A percentile compares a stretch with the other conserved stretches of the same genome.
Evolutionary conservation across 2,113 vertebrate species (phyloP).

Genomic region (Urocynchramus pylzowi): DNA sequence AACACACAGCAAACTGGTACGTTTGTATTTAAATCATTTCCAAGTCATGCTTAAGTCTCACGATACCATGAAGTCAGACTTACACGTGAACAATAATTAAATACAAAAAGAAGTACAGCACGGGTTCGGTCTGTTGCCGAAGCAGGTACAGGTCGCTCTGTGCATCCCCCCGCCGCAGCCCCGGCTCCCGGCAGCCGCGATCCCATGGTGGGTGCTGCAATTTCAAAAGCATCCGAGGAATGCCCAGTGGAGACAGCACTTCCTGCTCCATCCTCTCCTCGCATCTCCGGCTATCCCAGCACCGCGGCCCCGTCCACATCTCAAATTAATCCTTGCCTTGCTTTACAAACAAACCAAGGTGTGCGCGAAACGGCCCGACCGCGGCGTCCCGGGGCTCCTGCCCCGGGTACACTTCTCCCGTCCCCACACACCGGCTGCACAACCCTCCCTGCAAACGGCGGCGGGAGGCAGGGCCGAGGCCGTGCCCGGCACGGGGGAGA

Average conservation of each 20-base stretch:
- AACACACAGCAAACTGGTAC: rapidly evolving
- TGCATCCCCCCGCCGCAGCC: not conserved
- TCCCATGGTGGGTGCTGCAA: not conserved
- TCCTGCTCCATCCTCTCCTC: not conserved
- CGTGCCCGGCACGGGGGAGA: not conserved
- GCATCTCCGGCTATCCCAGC: not conserved
- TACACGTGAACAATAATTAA: rapidly evolving
- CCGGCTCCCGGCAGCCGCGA: not conserved
- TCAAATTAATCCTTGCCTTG: rapidly evolving
- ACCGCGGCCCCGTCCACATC: not conserved
- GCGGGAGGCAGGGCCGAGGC: not conserved
- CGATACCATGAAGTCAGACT: not conserved
- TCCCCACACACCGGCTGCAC: not conserved
- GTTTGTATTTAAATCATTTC: not conserved
- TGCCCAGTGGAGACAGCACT: not conserved
- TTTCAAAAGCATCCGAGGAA: not conserved
- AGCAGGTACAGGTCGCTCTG: rapidly evolving
- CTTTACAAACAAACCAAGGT: not conserved
- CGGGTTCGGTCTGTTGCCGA: rapidly evolving
- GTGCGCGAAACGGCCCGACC: not conserved
- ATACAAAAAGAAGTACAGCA: rapidly evolving
- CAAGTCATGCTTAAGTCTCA: not conserved
- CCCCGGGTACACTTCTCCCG: not conserved
- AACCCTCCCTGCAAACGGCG: not conserved
- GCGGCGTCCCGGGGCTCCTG: not conserved